Evolutionary conservation across 2,888 invertebrate species (phyloP), one percentile per base, ranked within the genome.

Genomic region (Aphodius granarius): DNA sequence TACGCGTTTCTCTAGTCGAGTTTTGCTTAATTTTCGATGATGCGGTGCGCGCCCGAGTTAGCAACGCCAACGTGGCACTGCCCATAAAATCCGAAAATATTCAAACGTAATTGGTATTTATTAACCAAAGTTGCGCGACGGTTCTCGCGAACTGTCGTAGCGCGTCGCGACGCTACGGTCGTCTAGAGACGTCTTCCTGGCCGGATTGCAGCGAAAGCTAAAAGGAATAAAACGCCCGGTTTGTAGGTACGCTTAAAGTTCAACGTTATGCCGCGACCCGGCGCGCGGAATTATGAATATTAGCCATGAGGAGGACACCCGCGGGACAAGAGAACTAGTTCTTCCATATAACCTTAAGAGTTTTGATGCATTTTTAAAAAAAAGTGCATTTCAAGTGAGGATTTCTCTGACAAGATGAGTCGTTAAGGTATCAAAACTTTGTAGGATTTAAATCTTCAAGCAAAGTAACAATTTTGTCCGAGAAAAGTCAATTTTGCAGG

Each of bases 241-340:
- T 68, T n/a, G n/a, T n/a, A n/a, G 68, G 68, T 20, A 68, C 68
- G 68, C 21, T 68, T 68, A 68, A 68, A 68, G 21, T 68, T 68
- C 21, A 68, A 20, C 68, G 22, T 20, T 68, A 20, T 22, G 68
- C 21, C 68, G 20, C 68, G 68, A 21, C 22, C 22, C 20, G 21
- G 68, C n/a, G n/a, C 22, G 19, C 68, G 68, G 20, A 65, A 68
- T 68, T 68, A 68, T 68, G 68, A 68, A 68, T 68, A 68, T 68
- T 19, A 68, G 43, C 68, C n/a, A n/a, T 21, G 68, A 19, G 22
- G 68, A 68, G 68, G 13, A 21, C 68, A 68, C 68, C 68, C 68
- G 20, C 21, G 68, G 68, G 68, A 68, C 68, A n/a, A n/a, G 20
- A n/a, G 21, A 68, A 68, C 68, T 68, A 21, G 43, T 43, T 43